Evolutionary conservation across 2,888 invertebrate species (phyloP).

Genomic region (Drosophila ezoana): DNA sequence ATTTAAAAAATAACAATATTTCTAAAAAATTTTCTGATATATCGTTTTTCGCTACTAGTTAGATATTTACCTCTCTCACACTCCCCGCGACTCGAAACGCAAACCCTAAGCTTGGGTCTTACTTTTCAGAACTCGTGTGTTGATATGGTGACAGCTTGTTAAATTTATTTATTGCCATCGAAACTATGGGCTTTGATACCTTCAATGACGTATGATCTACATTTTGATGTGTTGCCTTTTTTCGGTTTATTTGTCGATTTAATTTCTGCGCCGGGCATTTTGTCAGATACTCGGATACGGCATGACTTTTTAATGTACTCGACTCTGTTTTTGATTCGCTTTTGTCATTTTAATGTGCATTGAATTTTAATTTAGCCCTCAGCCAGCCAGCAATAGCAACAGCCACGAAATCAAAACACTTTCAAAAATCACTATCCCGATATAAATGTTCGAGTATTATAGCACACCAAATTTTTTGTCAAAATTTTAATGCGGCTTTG

Average conservation of each 20-base stretch:
- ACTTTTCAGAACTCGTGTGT: conserved; percentile 7
- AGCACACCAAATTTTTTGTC: conserved; percentile 64
- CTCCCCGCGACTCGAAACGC: not conserved
- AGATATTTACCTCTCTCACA: no score
- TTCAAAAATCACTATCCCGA: conserved; percentile 54
- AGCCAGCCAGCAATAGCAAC: conserved; percentile 23
- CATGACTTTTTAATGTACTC: conserved; percentile 71
- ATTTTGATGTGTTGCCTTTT: conserved; percentile 65
- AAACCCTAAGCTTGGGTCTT: not conserved
- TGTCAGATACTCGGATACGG: conserved; percentile 45
- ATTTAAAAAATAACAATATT: no score
- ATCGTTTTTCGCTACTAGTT: no score
- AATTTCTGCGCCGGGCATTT: conserved; percentile 36
- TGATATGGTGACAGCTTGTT: conserved; percentile 52
- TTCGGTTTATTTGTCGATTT: conserved; percentile 23
- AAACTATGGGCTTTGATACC: conserved; percentile 73
- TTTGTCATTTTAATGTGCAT: conserved; percentile 75
- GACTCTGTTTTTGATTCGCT: conserved; percentile 60
- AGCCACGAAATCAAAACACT: conserved; percentile 53
- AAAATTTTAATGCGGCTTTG: conserved; percentile 65
- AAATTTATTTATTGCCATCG: conserved; percentile 71
- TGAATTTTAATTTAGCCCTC: conserved; percentile 69
- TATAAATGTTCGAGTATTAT: conserved; percentile 52
- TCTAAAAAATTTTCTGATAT: no score
- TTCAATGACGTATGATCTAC: conserved; percentile 74